A percentile compares a stretch with the other conserved stretches of the same genome.
Conservation (phyloP, 2,113 vertebrate species). For the Collichthys lucidus region DNA sequence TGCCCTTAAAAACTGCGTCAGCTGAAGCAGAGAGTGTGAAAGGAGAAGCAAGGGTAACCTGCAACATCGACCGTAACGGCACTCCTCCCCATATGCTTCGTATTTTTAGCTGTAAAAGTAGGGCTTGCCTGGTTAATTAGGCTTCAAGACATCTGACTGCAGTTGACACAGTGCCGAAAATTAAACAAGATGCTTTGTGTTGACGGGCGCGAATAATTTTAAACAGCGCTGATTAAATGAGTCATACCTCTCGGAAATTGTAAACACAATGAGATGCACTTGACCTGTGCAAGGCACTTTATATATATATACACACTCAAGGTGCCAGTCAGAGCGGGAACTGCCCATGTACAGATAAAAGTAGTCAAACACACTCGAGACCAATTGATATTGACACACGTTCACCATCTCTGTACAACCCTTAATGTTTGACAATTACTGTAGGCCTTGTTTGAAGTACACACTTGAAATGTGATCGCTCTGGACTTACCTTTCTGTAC, state of each 20-base stretch:
- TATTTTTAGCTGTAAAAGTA: constrained; percentile 1
- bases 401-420: neutral
- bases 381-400: constrained; percentile 17
- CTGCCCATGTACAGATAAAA: constrained; percentile 30
- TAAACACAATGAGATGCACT: constrained; percentile 18
- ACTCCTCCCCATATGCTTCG: neutral
- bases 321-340: constrained; percentile 34
- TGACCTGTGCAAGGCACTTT: constrained; percentile 27
- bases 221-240: constrained; percentile 13
- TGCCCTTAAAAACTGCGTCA: neutral
- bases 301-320: constrained; percentile 3
- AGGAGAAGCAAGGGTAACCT: neutral
- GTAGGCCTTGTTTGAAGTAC: neutral
- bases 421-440: neutral
- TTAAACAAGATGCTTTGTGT: constrained; percentile 19
- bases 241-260: constrained; percentile 14
- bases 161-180: constrained; percentile 3
- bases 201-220: neutral
- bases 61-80: neutral
- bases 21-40: neutral
- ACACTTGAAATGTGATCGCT: neutral
- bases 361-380: constrained; percentile 47
- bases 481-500: constrained; percentile 91
- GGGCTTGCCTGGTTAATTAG: neutral
- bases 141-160: neutral